Base-by-base conservation (phyloP, 2,113 vertebrate species). In the Glaucomys volans region DNA sequence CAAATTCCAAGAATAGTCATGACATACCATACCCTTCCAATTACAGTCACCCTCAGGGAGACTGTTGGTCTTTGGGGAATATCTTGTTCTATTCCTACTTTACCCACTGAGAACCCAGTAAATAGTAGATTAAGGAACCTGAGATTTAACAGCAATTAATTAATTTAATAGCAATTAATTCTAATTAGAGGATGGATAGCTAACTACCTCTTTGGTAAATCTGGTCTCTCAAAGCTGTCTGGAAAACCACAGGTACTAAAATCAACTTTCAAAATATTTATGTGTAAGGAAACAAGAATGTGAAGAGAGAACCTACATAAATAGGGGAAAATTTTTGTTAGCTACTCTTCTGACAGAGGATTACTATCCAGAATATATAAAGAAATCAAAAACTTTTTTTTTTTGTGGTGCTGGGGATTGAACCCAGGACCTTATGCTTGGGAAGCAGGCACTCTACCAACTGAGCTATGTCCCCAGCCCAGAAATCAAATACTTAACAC, bases 1-100 rank as follows among this genome's bases (percentile, higher is more conserved):
- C 42, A 89, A 95, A 90, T 95, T 97, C 95, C 92, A 95, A 90
- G 94, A 95, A 97, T 90, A 97, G 90, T 90, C 75, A 16, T 95
- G 96, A 85, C 2, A 97, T 91, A 52, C 6, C 91, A 91, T 8
- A 2, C 5, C 28, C 42, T 59, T 42, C 66, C 82, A 91, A 81
- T 30, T 54, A 94, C 35, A 79, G 47, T 50, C 67, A 71, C 50
- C 62, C 64, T 79, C 35, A 44, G 4, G 64, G 75, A 91, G 59
- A 57, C 42, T 54, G 44, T 2, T 13, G 0, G 10, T 91, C 69
- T 88, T 74, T 10, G 50, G 40, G 22, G 24, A 89, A 12, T 42
- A 64, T 28, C 75, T 69, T 75, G 32, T 26, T 32, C 87, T 90
- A 22, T 16, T 90, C 42, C 26, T 47, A 92, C 80, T 44, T 72